Percentiles rank a stretch among this genome's conserved stretches.
phyloP scores from a whole-genome alignment of 2,888 invertebrate species.

The Clanis bilineata region DNA sequence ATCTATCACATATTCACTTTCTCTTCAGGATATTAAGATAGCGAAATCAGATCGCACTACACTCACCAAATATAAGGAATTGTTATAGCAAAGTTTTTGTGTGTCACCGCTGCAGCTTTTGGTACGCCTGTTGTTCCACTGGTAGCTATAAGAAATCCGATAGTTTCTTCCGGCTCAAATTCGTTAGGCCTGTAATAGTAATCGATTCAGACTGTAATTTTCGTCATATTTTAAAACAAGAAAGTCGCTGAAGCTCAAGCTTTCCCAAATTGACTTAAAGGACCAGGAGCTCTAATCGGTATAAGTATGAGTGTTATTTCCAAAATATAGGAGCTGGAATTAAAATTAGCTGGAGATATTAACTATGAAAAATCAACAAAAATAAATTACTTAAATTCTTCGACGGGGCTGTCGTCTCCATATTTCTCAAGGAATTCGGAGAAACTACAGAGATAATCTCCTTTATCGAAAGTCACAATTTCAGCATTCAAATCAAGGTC shows the following conservation, averaged over 20 bases:
- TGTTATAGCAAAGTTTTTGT: slow-evolving; percentile 54
- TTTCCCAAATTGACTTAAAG: too few relatives aligned
- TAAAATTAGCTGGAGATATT: background rate
- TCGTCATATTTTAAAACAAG: too few relatives aligned
- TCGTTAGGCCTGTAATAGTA: slow-evolving; percentile 43
- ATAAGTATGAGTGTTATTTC: too few relatives aligned
- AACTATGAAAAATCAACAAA: background rate
- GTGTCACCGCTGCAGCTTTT: slow-evolving; percentile 58
- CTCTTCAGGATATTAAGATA: too few relatives aligned
- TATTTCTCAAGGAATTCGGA: slow-evolving; percentile 47
- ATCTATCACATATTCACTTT: too few relatives aligned
- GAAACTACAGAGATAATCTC: slow-evolving; percentile 46
- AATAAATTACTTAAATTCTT: slow-evolving; percentile 49
- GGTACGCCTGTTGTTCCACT: slow-evolving; percentile 72
- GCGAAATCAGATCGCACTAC: too few relatives aligned
- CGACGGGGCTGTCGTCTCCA: slow-evolving; percentile 37
- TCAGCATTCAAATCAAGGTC: slow-evolving; percentile 40
- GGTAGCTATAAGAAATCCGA: slow-evolving; percentile 57
- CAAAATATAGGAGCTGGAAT: too few relatives aligned
- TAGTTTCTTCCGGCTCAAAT: slow-evolving; percentile 56
- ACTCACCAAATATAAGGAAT: slow-evolving; percentile 56
- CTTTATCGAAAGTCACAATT: slow-evolving; percentile 57
- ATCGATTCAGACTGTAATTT: background rate
- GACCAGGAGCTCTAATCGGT: too few relatives aligned
- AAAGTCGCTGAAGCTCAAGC: too few relatives aligned